Evolutionary conservation across 2,888 invertebrate species (phyloP), one percentile per base, ranked within the genome.

Genomic region (Hyles lineata): DNA sequence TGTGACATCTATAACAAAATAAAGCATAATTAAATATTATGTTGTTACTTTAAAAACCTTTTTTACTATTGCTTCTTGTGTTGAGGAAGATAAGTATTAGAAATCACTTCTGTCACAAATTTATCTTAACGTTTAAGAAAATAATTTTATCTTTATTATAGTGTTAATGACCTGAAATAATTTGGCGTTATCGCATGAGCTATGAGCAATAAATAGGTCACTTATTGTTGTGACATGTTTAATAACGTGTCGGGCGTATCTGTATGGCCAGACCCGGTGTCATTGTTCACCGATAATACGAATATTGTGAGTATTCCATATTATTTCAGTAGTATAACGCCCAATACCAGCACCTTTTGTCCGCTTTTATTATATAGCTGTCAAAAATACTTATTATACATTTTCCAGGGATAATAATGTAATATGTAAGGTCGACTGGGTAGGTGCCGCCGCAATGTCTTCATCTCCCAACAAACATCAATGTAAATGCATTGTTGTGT

Each of bases 121-220:
- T 62, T 62, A 62, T 62, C 32, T 17, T 61, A 17, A 32, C 50
- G 61, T 21, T 50, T 71, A 67, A 55, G 23, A 9, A 72, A 63
- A 72, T 58, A 58, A 67, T 32, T 25, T 72, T 72, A 72, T 72
- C 72, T 62, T 63, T 52, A 21, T 70, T 55, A 69, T 78, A 75
- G 86, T 90, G 91, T 92, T 92, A 91, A 92, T 92, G 92, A 91
- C 89, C 89, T 86, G 81, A 85, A 87, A 89, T 87, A 85, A 85
- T 83, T 84, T 72, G 80, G 80, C 86, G 74, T 92, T 93, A 93
- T 93, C 93, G 84, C 82, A 86, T 88, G 84, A 83, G 82, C 81
- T 86, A 81, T 78, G 85, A 78, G 85, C 83, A 90, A 91, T 93
- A 92, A 93, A 93, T 92, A 89, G 92, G 90, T 91, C 92, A 90